Percentiles rank a stretch among this genome's conserved stretches.
These are phyloP conservation scores for Mus spretus DNA, from an alignment of 2,797 vertebrate genomes.

Conservation along the genomic window DNA sequence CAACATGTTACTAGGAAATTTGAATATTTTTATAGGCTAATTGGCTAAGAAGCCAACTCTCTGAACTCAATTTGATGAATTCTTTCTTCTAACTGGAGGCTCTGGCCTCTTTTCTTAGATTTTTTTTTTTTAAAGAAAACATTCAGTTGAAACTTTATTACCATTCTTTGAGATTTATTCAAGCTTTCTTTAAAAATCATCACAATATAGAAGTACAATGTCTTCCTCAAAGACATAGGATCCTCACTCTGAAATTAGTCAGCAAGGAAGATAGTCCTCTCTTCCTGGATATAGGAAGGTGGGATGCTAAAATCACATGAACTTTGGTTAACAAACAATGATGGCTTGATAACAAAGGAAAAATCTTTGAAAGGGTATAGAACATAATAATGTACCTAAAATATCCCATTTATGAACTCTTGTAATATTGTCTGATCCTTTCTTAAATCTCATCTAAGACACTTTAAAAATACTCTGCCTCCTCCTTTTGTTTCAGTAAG, in stretches of 20 bases:
- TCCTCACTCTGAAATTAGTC: background rate
- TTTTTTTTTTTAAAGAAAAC: background rate
- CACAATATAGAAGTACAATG: background rate
- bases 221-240: background rate
- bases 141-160: conserved; percentile 9
- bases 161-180: background rate
- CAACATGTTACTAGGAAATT: background rate
- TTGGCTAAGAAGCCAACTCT: background rate
- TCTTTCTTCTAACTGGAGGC: background rate
- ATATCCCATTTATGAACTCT: background rate
- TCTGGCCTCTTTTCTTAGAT: background rate
- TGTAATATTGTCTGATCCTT: background rate
- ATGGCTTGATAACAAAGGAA: conserved; percentile 3
- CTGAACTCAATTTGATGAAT: background rate
- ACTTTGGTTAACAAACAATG: background rate
- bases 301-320: background rate
- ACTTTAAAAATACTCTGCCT: background rate
- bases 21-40: background rate
- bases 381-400: background rate
- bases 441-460: background rate
- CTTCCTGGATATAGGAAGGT: background rate
- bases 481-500: background rate
- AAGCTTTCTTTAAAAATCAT: background rate
- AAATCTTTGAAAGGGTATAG: background rate
- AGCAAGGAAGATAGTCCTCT: background rate